phyloP scores from a whole-genome alignment of 2,888 invertebrate species.

The Entomobrya multifasciata region DNA sequence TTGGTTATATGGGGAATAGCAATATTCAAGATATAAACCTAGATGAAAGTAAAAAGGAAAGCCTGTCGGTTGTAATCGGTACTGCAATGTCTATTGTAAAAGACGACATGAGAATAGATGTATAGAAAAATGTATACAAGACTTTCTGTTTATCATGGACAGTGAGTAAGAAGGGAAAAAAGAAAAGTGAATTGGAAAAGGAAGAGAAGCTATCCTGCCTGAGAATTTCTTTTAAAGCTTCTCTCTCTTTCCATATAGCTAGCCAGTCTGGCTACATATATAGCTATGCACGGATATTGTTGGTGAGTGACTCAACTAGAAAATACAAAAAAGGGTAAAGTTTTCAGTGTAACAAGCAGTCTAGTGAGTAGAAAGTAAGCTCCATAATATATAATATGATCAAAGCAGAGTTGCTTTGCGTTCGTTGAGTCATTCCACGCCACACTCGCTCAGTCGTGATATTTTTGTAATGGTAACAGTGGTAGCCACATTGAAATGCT shows the following conservation, averaged over 20 bases:
- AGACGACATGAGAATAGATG: neutral
- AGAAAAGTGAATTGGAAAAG: neutral
- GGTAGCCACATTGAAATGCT: neutral
- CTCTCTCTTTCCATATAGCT: neutral
- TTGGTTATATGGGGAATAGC: no score
- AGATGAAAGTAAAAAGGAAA: constrained; percentile 12
- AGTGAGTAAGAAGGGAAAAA: neutral
- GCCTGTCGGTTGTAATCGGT: constrained; percentile 41
- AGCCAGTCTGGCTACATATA: neutral
- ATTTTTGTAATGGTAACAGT: neutral
- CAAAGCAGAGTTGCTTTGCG: no score
- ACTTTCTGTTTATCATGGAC: neutral
- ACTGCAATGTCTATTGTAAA: neutral
- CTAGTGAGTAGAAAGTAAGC: no score
- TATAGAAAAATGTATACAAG: neutral
- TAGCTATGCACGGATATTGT: neutral
- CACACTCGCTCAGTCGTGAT: constrained; percentile 21
- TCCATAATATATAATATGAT: no score
- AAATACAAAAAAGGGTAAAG: constrained; percentile 5
- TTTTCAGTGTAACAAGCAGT: no score
- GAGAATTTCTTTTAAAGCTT: constrained; percentile 16
- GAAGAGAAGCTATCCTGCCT: constrained; percentile 16
- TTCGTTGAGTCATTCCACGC: constrained; percentile 41
- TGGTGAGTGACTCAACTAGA: constrained; percentile 30
- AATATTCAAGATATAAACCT: neutral